Base-by-base conservation (phyloP, 2,113 vertebrate genomes). In the Sebastes schlegelii region DNA sequence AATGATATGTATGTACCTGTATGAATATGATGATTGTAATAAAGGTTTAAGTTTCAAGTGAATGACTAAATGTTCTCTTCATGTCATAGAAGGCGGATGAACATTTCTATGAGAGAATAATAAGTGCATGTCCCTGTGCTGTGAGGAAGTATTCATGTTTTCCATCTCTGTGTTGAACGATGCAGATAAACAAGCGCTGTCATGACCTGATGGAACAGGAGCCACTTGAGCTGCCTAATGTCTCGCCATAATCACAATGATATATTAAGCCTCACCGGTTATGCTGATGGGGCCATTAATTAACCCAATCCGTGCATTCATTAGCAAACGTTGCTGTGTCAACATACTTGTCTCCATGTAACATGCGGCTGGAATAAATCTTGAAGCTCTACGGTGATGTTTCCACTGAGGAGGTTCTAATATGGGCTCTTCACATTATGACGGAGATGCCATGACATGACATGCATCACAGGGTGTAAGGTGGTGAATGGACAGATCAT, bases 261-360 rank as follows among this genome's bases (percentile, higher is more conserved):
- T 77, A 42, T 80, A 91, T 85, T 77, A 82, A 65, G 66, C 74
- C 72, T 61, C 62, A 76, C 7, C 66, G 65, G 79, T 77, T 77
- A 45, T 49, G 21, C 62, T 81, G 83, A 89, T 64, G 54, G 48
- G 78, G 71, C 74, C 68, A 74, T 86, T 89, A 72, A 87, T 89
- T 88, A 84, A 71, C 71, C 77, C 34, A 54, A 82, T 64, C 60
- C 51, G 12, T 79, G 62, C 62, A 69, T 76, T 89, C 79, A 87
- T 89, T 89, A 78, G 73, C 73, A 85, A 58, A 68, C 26, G 45
- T 16, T 60, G 69, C 54, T 69, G 69, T 77, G 82, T 87, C 80
- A 69, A 81, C 82, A 89, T 68, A 46, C 79, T 82, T 6, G 43
- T 89, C 71, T 80, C 46, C 21, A 4, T 8, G 6, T 26, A 68